Evolutionary conservation across 2,797 vertebrate genomes (phyloP).

Genomic region (Sebastolobus alascanus): DNA sequence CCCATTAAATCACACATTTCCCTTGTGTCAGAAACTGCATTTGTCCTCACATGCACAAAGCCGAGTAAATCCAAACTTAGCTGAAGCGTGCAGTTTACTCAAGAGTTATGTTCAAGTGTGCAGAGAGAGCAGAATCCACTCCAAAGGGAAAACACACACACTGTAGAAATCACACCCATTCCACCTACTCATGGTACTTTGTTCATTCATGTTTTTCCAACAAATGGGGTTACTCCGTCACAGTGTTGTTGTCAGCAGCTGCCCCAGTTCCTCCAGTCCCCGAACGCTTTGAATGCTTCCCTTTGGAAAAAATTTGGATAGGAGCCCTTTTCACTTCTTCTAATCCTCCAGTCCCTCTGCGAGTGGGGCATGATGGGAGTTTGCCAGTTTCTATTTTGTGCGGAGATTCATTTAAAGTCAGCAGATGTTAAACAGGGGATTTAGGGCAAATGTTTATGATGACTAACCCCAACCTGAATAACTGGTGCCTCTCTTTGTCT

Average conservation of each 20-base stretch:
- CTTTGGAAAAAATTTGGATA: slow-evolving; percentile 35
- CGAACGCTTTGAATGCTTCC: slow-evolving; percentile 38
- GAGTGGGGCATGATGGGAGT: slow-evolving; percentile 15
- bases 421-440: slow-evolving; percentile 26
- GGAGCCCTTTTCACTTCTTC: slow-evolving; percentile 42
- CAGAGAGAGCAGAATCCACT: slow-evolving; percentile 44
- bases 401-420: slow-evolving; percentile 39
- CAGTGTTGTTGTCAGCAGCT: slow-evolving; percentile 59
- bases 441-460: slow-evolving; percentile 36
- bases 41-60: slow-evolving; percentile 53
- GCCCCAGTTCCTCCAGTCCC: slow-evolving; percentile 41
- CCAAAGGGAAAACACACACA: slow-evolving; percentile 8
- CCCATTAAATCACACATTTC: slow-evolving; percentile 45
- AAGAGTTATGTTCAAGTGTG: slow-evolving; percentile 46
- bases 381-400: slow-evolving; percentile 40
- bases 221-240: slow-evolving; percentile 44
- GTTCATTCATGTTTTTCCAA: slow-evolving; percentile 61
- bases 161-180: slow-evolving; percentile 14
- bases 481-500: neutral
- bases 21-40: slow-evolving; percentile 55
- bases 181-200: slow-evolving; percentile 16
- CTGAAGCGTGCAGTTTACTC: slow-evolving; percentile 67
- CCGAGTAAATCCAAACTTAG: slow-evolving; percentile 59
- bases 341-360: slow-evolving; percentile 47
- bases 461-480: slow-evolving; percentile 36